Conservation (phyloP, 2,797 vertebrate species). For the Somateria mollissima region DNA sequence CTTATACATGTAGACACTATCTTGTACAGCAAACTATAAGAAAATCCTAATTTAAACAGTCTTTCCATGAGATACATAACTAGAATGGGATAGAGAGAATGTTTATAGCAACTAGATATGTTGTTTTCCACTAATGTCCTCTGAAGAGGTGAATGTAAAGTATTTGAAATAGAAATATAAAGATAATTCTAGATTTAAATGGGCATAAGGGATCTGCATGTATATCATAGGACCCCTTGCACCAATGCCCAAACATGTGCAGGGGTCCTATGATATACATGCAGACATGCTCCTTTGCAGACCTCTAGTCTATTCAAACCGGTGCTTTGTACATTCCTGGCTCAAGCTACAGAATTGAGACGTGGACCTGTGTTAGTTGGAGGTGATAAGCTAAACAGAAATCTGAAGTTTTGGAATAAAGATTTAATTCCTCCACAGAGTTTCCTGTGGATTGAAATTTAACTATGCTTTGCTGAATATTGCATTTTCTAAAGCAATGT, state of each 20-base stretch:
- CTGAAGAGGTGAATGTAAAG: background rate
- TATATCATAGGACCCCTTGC: too few relatives aligned
- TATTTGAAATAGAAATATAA: background rate
- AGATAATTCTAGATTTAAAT: background rate
- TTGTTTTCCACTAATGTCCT: background rate
- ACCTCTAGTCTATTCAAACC: background rate
- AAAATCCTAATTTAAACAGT: background rate
- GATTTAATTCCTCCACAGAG: background rate
- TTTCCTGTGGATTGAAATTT: background rate
- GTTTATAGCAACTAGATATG: background rate
- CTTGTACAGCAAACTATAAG: background rate
- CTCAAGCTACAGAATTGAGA: background rate
- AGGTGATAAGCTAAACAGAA: background rate
- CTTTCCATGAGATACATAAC: background rate
- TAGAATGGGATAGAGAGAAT: background rate
- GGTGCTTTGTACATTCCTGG: background rate
- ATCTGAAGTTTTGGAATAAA: background rate
- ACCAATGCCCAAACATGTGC: background rate
- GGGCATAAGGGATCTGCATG: background rate
- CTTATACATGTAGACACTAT: background rate
- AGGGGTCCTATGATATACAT: background rate
- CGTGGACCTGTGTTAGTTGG: fast-evolving
- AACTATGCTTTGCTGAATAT: background rate
- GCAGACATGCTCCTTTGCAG: background rate
- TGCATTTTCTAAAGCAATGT: background rate